Evolutionary conservation across 2,888 invertebrate genomes (phyloP).

Genomic region (Leucoma salicis): DNA sequence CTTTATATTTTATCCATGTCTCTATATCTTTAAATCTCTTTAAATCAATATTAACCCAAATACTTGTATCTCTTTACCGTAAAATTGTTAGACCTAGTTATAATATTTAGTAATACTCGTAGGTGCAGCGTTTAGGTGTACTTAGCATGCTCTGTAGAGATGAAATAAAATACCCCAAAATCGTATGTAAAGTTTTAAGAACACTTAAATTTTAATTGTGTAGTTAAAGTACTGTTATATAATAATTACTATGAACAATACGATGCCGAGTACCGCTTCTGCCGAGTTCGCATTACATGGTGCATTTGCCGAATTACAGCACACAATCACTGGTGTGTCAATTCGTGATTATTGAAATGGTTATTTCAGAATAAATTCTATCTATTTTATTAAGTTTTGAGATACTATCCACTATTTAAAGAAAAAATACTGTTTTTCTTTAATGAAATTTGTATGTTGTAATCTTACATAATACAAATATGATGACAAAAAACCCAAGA

Average conservation of each 20-base stretch:
- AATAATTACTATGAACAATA: conserved; percentile 76
- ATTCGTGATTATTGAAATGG: conserved; percentile 69
- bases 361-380: conserved; percentile 58
- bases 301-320: conserved; percentile 78
- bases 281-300: conserved; percentile 63
- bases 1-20: conserved; percentile 6
- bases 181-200: conserved; percentile 70
- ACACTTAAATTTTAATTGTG: conserved; percentile 79
- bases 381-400: no score
- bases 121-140: conserved; percentile 49
- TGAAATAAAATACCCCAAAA: conserved; percentile 66
- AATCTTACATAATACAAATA: background rate
- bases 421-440: no score
- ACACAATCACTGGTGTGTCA: conserved; percentile 71
- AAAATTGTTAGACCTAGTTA: conserved; percentile 35
- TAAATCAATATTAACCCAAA: conserved; percentile 24
- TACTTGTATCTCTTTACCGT: conserved; percentile 32
- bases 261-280: conserved; percentile 44
- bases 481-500: conserved; percentile 39
- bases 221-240: conserved; percentile 78
- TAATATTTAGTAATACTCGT: conserved; percentile 51
- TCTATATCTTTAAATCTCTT: no score
- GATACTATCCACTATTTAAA: no score
- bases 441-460: background rate
- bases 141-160: conserved; percentile 60